Evolutionary conservation across 2,797 vertebrate genomes (phyloP), one percentile per base, ranked within the genome.

Genomic region (Microchirus variegatus): DNA sequence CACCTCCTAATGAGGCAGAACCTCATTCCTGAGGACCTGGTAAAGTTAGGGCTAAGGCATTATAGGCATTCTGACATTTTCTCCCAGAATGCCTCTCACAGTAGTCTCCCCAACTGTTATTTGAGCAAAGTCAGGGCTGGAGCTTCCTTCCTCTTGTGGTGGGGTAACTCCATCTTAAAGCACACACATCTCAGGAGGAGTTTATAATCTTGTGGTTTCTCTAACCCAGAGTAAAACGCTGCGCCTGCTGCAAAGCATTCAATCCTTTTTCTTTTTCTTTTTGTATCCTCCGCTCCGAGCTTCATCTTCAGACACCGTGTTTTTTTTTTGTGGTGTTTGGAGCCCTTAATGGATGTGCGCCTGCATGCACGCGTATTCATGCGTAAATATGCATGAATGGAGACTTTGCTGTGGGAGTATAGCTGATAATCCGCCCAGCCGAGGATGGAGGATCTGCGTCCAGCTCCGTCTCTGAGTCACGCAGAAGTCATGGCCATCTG

Each of bases 81-180:
- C 9, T 22, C 52, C 40, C 40, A 42, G 16, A 35, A 26, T 67
- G 58, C 57, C 47, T 77, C 43, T 19, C 44, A 55, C 40, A 46
- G 56, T 71, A 63, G 42, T 56, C 60, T 57, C n/a, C n/a, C n/a
- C 15, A 73, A 57, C 40, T 72, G 59, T 63, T 68, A 22, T 78
- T 77, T 77, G 59, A 63, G 53, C 56, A 73, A 70, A 82, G 55
- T 46, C 52, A 18, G 61, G 50, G 59, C 50, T 59, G 31, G n/a
- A 60, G 59, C 70, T 84, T 84, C 70, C 78, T 78, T 81, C 70
- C 64, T 50, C 59, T 62, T 74, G 76, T 53, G 78, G 81, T 63
- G 46, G 17, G 57, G 41, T 44, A 64, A 63, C 48, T 65, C 62
- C 59, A 81, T 58, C 70, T 47, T 59, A 73, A 77, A 59, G 31